phyloP scores from a whole-genome alignment of 1,140 invertebrate genomes.

The Brachystomella parvula region DNA sequence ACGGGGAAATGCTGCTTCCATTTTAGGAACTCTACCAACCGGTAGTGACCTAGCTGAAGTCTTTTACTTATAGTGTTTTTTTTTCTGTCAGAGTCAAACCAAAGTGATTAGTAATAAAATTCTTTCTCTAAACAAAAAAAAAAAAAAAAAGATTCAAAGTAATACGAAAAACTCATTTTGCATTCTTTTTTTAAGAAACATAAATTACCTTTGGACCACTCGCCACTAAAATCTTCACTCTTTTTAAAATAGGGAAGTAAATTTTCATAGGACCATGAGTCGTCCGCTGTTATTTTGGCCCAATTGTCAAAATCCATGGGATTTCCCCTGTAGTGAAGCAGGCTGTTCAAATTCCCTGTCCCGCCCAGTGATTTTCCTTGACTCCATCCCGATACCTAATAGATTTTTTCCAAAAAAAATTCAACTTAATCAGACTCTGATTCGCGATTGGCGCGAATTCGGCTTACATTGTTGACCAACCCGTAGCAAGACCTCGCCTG shows the following conservation, averaged over 20 bases:
- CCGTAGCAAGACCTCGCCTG: constrained; percentile 22
- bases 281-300: constrained; percentile 25
- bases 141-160: not conserved
- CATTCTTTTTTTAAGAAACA: no score
- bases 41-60: no score
- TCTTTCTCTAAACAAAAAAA: no score
- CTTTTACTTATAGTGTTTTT: no score
- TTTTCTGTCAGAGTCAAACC: no score
- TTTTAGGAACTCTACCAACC: no score
- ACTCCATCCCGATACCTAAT: constrained; percentile 22
- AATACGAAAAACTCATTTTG: no score
- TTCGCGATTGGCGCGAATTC: not conserved
- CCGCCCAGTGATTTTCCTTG: constrained; percentile 28
- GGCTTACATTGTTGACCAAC: constrained; percentile 8
- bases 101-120: no score
- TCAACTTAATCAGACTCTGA: not conserved
- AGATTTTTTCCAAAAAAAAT: not conserved
- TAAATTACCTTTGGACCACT: constrained; percentile 25
- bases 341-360: constrained; percentile 16
- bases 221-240: constrained; percentile 30
- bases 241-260: constrained; percentile 24
- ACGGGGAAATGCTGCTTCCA: no score
- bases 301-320: constrained; percentile 32
- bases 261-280: constrained; percentile 25
- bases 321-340: constrained; percentile 23